A percentile compares a stretch with the other conserved stretches of the same genome.
Evolutionary conservation across 2,113 vertebrate species (phyloP).

Genomic region (Catharus fuscescens): DNA sequence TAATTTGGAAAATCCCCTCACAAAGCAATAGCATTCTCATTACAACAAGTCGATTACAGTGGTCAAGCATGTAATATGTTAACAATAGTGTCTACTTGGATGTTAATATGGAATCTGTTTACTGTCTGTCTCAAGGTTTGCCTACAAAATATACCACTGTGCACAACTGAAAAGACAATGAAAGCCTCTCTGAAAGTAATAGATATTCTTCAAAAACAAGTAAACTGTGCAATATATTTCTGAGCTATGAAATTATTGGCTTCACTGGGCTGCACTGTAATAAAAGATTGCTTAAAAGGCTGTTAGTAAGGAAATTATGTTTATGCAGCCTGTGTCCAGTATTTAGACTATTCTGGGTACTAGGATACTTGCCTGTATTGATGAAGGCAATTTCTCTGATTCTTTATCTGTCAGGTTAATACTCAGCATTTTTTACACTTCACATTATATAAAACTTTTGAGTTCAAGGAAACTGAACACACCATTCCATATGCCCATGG

Average conservation of each 20-base stretch:
- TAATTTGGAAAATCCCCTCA: neutral
- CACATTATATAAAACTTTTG: neutral
- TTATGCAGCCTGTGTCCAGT: neutral
- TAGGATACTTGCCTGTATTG: neutral
- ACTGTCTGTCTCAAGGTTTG: neutral
- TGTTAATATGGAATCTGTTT: neutral
- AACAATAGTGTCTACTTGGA: neutral
- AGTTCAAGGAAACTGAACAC: neutral
- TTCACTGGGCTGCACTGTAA: neutral
- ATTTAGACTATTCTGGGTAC: neutral
- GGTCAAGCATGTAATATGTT: neutral
- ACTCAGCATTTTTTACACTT: neutral
- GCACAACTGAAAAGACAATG: neutral
- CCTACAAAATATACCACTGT: neutral
- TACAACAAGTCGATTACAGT: neutral
- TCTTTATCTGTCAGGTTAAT: neutral
- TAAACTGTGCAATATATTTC: neutral
- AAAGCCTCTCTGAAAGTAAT: neutral
- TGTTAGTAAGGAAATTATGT: neutral
- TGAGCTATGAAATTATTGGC: neutral
- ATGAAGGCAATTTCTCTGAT: neutral
- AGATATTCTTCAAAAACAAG: neutral
- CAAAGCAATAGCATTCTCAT: neutral
- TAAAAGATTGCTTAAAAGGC: neutral
- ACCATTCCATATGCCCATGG: fast-evolving